phyloP scores from a whole-genome alignment of 2,888 invertebrate genomes.

The Dioctria linearis region DNA sequence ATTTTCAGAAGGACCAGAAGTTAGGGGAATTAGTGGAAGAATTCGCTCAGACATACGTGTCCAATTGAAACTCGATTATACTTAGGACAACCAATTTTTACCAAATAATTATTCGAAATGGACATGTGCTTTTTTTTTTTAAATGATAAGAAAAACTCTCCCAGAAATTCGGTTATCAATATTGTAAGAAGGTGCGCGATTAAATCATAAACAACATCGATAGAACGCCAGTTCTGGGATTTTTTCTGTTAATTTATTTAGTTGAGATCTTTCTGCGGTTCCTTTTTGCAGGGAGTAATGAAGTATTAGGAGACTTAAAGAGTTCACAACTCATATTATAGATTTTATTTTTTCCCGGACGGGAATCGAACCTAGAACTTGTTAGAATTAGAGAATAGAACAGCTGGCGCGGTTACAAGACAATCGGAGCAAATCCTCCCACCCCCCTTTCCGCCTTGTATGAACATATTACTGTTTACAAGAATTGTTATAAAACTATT shows the following conservation, averaged over 20 bases:
- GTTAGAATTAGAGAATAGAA: too few relatives aligned
- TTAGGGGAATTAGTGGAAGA: conserved; percentile 17
- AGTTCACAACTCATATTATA: too few relatives aligned
- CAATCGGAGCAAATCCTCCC: too few relatives aligned
- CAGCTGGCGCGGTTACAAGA: too few relatives aligned
- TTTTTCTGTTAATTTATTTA: conserved; percentile 29
- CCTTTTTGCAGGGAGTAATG: too few relatives aligned
- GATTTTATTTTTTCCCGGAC: too few relatives aligned
- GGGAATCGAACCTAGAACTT: too few relatives aligned
- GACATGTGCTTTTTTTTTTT: conserved; percentile 3
- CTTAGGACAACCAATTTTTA: conserved; percentile 10
- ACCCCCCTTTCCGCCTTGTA: too few relatives aligned
- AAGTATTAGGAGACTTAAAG: too few relatives aligned
- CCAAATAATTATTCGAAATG: conserved; percentile 6
- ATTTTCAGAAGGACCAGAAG: neutral
- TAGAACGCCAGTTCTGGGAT: conserved; percentile 26
- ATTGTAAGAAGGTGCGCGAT: conserved; percentile 38
- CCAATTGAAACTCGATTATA: conserved; percentile 36
- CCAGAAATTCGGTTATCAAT: conserved; percentile 41
- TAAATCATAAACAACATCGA: conserved; percentile 30
- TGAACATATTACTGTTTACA: too few relatives aligned
- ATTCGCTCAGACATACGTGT: neutral
- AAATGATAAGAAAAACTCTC: conserved; percentile 36
- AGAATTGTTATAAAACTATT: too few relatives aligned
- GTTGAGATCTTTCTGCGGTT: neutral